Base-by-base conservation (phyloP, 2,113 vertebrate species). In the Tachycineta bicolor region DNA sequence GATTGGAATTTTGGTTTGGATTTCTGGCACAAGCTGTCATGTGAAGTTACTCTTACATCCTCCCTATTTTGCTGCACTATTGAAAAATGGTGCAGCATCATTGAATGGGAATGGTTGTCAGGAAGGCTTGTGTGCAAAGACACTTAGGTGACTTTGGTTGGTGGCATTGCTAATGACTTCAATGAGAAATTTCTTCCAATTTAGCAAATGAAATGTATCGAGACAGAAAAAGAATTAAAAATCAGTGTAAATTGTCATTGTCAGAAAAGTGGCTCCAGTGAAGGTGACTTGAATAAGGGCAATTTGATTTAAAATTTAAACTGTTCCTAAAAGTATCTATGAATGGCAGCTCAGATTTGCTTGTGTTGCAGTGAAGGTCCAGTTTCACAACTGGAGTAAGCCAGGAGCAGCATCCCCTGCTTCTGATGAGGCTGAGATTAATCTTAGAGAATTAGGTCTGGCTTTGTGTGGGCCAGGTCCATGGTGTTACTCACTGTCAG, bases 221-320 rank as follows among this genome's bases (percentile, higher is more conserved):
- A 81, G 43, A 63, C 2, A 81, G 26, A 25, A 59, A 47, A 77
- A 71, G 9, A 55, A 58, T 73, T n/a, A 46, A 74, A 63, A 69
- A 63, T 24, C 10, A 41, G 22, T 64, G 6, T 76, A 90, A 68
- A 75, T 47, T 64, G 13, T 59, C 22, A 22, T 43, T 93, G 33
- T 53, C 26, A 37, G 39, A 94, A 89, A 94, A 68, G 21, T 69
- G 11, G 28, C 15, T 83, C 77, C 64, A 33, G 23, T 78, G 47
- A 78, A 82, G 52, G 18, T 44, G 24, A 52, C 47, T 62, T 86
- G 23, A 58, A 1, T 50, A 44, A 60, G 13, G 10, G 23, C 26
- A 82, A 14, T 65, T 74, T 68, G 44, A n/a, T 86, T 78, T 83
- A 55, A 85, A 91, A 74, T 77, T 39, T n/a, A 22, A 75, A 24